phyloP scores from a whole-genome alignment of 1,140 invertebrate species.

The Drosophila busckii region DNA sequence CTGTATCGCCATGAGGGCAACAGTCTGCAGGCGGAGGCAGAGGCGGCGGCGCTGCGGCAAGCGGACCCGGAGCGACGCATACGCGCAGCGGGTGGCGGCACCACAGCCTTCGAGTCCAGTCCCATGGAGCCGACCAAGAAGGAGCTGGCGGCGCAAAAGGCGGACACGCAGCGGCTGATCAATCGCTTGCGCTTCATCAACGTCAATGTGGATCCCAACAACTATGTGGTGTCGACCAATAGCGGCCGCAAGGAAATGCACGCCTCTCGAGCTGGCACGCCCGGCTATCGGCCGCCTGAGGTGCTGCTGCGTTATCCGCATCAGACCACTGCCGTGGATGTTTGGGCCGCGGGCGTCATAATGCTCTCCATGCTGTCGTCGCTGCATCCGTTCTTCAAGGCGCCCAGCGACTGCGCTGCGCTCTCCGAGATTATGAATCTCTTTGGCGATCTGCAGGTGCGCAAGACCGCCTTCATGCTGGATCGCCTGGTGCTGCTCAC shows the following conservation, averaged over 20 bases:
- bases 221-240: conserved; percentile 53
- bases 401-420: conserved; percentile 89
- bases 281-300: conserved; percentile 92
- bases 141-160: conserved; percentile 43
- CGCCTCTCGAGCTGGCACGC: conserved; percentile 91
- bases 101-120: not conserved
- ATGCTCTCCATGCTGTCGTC: conserved; percentile 88
- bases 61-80: not conserved
- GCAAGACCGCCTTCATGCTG: conserved; percentile 84
- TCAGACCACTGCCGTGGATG: conserved; percentile 90
- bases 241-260: conserved; percentile 79
- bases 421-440: conserved; percentile 90
- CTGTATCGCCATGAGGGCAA: conserved; percentile 33
- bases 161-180: conserved; percentile 42
- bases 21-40: conserved; percentile 44
- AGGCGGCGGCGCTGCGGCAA: conserved; percentile 22
- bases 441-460: conserved; percentile 86
- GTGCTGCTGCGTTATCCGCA: conserved; percentile 88
- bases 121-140: conserved; percentile 29
- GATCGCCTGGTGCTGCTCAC: conserved; percentile 81
- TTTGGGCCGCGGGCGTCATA: conserved; percentile 94
- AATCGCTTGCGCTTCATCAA: conserved; percentile 39
- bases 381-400: conserved; percentile 91
- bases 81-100: conserved; percentile 46
- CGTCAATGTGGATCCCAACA: conserved; percentile 57